Evolutionary conservation across 2,797 vertebrate genomes (phyloP), one percentile per base, ranked within the genome.

Genomic region (Urophycis tenuis): DNA sequence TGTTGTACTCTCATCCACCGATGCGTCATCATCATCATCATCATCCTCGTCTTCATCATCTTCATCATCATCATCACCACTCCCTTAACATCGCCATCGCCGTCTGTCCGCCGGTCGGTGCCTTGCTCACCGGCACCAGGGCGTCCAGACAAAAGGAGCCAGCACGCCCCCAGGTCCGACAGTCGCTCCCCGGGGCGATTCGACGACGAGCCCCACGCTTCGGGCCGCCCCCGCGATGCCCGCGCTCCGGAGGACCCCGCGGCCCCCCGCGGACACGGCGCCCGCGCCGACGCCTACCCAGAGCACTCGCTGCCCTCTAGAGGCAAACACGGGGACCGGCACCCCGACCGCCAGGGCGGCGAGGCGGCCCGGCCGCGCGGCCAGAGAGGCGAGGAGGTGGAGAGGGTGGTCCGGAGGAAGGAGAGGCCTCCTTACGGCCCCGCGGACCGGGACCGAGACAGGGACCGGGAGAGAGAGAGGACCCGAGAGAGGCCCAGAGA

Each of bases 401-500:
- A 91, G 36, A 89, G 86, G 83, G 88, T 80, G 12, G 82, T 80
- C 7, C 78, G 83, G 35, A 92, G 76, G 81, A 95, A 88, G 19
- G 93, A 94, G 71, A 91, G 86, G 75, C 88, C 91, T 25, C 90
- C 92, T 15, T 87, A 85, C 0, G 15, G 81, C 75, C 83, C 85
- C 85, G 81, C 78, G 76, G 75, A 14, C 4, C 25, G 73, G 81
- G 86, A 87, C 17, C 87, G 82, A 76, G 90, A 88, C 5, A 74
- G 79, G 34, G 81, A 87, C 72, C 81, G 73, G 67, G 79, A 81
- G 71, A 53, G 67, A 41, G 74, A 80, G 1, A 29, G 53, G 36
- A 79, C 90, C 29, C 22, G 75, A 79, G 82, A 88, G 34, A 33
- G 73, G 76, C 71, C 70, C n/a, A n/a, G 19, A 33, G 75, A 39